Evolutionary conservation across 2,797 vertebrate genomes (phyloP).

Genomic region (Molossus alvarezi): DNA sequence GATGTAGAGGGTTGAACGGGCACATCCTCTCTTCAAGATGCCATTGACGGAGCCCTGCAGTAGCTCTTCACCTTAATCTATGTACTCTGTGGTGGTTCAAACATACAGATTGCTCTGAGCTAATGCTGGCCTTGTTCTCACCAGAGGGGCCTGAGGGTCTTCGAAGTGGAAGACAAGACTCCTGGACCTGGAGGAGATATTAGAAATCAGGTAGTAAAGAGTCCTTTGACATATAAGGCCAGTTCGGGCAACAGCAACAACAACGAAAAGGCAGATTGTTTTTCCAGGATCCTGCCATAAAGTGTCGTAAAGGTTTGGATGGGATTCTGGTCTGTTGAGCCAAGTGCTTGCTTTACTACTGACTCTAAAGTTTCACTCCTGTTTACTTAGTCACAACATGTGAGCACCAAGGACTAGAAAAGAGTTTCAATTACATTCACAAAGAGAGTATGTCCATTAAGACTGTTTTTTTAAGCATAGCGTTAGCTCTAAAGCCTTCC

Average conservation of each 20-base stretch:
- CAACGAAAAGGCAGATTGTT: neutral
- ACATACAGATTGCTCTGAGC: neutral
- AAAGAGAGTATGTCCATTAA: neutral
- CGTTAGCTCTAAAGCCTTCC: neutral
- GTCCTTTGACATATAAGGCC: neutral
- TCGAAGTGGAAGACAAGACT: neutral
- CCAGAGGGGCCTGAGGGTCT: neutral
- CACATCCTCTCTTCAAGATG: neutral
- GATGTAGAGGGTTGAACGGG: accelerated
- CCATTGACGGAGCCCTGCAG: neutral
- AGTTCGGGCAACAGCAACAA: neutral
- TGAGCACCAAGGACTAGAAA: neutral
- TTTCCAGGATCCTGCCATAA: neutral
- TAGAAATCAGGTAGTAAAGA: neutral
- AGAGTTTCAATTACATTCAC: constrained; percentile 2
- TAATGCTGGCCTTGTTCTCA: neutral
- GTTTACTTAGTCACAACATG: constrained; percentile 50
- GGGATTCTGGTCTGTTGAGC: neutral
- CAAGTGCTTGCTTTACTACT: neutral
- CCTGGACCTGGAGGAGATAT: neutral
- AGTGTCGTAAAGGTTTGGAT: neutral
- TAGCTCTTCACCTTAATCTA: neutral
- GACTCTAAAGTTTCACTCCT: neutral
- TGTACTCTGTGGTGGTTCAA: neutral
- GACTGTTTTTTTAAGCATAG: neutral